Conservation (phyloP, 2,113 vertebrate genomes). For the Ginglymostoma cirratum region DNA sequence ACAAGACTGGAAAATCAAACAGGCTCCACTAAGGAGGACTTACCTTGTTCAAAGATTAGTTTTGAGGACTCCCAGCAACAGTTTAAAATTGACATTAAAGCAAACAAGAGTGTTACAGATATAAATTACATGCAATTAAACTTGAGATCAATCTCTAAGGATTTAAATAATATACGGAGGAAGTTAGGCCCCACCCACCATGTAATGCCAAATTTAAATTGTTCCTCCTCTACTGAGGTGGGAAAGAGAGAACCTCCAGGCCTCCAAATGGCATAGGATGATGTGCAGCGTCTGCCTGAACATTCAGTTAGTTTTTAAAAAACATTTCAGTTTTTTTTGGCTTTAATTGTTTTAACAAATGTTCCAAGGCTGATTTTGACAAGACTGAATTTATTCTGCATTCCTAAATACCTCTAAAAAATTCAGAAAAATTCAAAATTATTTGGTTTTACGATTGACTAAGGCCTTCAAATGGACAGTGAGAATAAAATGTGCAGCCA, state of each 20-base stretch:
- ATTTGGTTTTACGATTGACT: not conserved
- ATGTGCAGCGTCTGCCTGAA: not conserved
- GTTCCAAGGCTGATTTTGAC: not conserved
- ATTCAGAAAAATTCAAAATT: not conserved
- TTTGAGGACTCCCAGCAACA: not conserved
- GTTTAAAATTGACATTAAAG: not conserved
- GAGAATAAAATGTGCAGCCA: not conserved
- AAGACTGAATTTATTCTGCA: not conserved
- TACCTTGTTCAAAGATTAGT: not conserved
- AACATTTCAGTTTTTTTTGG: not conserved
- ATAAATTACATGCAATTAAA: not conserved
- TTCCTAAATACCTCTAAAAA: not conserved
- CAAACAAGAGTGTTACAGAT: not conserved
- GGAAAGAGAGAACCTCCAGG: not conserved
- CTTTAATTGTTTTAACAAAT: not conserved
- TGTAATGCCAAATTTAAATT: not conserved
- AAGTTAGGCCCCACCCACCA: not conserved
- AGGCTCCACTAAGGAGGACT: not conserved
- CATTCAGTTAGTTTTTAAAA: no score
- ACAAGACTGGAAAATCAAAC: not conserved
- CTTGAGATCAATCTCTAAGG: not conserved
- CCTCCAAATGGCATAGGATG: not conserved
- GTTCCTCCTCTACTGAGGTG: not conserved
- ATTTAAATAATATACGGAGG: not conserved
- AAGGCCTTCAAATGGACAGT: not conserved